A percentile compares a stretch with the other conserved stretches of the same genome.
Conservation (phyloP, 2,888 invertebrate species). For the Chrysotoxum bicinctum region DNA sequence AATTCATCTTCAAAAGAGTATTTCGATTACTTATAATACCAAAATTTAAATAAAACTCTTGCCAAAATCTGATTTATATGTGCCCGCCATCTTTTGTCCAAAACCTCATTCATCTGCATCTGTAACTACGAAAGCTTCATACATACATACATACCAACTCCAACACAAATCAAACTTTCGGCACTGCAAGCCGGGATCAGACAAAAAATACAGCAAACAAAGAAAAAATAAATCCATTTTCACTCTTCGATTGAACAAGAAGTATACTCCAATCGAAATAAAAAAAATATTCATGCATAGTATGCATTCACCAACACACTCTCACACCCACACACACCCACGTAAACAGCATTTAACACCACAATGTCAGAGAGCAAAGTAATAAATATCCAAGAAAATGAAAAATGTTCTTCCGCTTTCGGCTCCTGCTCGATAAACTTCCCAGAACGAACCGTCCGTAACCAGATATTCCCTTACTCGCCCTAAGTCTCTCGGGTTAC, state of each 20-base stretch:
- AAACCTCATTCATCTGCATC: conserved; percentile 65
- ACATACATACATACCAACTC: neutral
- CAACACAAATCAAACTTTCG: conserved; percentile 60
- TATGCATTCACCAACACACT: neutral
- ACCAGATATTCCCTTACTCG: conserved; percentile 32
- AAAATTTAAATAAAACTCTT: conserved; percentile 44
- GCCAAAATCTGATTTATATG: conserved; percentile 58
- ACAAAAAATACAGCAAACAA: conserved; percentile 9
- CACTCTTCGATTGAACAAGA: conserved; percentile 58
- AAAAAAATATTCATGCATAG: conserved; percentile 38
- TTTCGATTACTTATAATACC: conserved; percentile 48
- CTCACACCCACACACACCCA: conserved; percentile 18
- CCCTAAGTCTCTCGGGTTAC: conserved; percentile 43
- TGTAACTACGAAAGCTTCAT: conserved; percentile 12
- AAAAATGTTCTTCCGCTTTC: conserved; percentile 69
- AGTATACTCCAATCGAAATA: conserved; percentile 24
- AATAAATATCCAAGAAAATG: conserved; percentile 72
- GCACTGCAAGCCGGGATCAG: conserved; percentile 15
- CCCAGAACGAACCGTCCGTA: conserved; percentile 40
- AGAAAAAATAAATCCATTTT: conserved; percentile 37
- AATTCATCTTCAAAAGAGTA: conserved; percentile 45
- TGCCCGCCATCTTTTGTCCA: conserved; percentile 53
- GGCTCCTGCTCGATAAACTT: conserved; percentile 67
- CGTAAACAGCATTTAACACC: conserved; percentile 70
- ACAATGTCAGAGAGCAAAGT: conserved; percentile 71